Percentiles rank a stretch among this genome's conserved stretches.
Evolutionary conservation across 2,797 vertebrate species (phyloP).

Genomic region (Diceros bicornis): DNA sequence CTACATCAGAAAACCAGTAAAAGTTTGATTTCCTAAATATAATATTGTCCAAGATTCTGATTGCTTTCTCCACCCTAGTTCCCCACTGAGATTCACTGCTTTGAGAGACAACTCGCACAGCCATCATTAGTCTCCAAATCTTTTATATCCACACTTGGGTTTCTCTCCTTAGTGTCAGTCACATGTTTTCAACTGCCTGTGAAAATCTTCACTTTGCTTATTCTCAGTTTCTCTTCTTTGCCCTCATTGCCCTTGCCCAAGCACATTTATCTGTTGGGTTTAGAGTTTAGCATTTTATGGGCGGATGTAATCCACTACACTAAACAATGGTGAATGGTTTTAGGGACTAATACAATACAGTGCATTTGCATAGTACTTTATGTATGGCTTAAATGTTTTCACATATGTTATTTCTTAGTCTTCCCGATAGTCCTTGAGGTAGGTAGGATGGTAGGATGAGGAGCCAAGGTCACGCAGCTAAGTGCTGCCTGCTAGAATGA

Average conservation of each 20-base stretch:
- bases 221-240: constrained; percentile 30
- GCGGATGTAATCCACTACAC: not conserved
- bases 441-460: not conserved
- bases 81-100: not conserved
- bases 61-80: not conserved
- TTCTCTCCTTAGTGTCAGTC: not conserved
- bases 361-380: not conserved
- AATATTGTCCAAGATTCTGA: constrained; percentile 2
- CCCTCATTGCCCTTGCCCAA: not conserved
- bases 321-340: not conserved
- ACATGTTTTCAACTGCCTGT: not conserved
- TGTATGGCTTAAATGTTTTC: not conserved
- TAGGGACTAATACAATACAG: not conserved
- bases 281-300: constrained; percentile 1
- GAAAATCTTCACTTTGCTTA: not conserved
- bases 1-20: constrained; percentile 26
- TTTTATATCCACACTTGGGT: not conserved
- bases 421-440: not conserved
- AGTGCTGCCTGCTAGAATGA: not conserved
- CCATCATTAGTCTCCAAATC: not conserved
- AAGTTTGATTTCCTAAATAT: constrained; percentile 16
- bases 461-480: not conserved
- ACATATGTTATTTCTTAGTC: not conserved
- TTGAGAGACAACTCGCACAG: not conserved
- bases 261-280: not conserved